Conservation (phyloP, 1,140 invertebrate species). For the Campoletis sonorensis region DNA sequence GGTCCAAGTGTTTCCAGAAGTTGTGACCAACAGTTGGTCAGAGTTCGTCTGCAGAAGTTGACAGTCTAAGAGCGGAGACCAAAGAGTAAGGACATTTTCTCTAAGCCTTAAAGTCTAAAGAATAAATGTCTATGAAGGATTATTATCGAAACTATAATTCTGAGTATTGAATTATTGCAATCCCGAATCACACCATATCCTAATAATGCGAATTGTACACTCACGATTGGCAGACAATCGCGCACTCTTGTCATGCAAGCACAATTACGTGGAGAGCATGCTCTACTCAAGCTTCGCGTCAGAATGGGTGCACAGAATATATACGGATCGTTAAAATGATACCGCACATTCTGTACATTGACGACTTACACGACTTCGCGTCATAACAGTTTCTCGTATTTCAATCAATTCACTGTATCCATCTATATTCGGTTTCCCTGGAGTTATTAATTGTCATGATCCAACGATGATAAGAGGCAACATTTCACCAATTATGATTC, state of each 20-base stretch:
- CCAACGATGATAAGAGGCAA: not conserved
- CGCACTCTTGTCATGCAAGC: not conserved
- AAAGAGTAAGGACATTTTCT: too few species aligned
- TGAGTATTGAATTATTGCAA: too few species aligned
- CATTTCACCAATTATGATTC: not conserved
- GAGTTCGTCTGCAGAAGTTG: too few species aligned
- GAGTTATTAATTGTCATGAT: not conserved
- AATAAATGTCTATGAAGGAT: too few species aligned
- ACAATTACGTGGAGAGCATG: not conserved
- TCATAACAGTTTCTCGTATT: conserved; percentile 8
- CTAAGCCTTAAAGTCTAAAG: too few species aligned
- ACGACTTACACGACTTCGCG: not conserved
- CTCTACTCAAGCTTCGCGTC: not conserved
- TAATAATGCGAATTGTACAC: not conserved
- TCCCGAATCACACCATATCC: too few species aligned
- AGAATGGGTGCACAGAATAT: not conserved
- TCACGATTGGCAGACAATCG: not conserved
- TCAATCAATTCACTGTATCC: not conserved
- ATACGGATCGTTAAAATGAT: not conserved
- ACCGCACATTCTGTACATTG: not conserved
- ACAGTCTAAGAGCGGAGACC: too few species aligned
- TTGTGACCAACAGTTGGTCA: too few species aligned
- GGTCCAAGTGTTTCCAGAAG: too few species aligned
- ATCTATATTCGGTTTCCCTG: not conserved
- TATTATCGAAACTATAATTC: too few species aligned